These are phyloP conservation scores for Mesembrinibis cayennensis DNA, from an alignment of 2,113 vertebrate genomes.

Conservation along the genomic window DNA sequence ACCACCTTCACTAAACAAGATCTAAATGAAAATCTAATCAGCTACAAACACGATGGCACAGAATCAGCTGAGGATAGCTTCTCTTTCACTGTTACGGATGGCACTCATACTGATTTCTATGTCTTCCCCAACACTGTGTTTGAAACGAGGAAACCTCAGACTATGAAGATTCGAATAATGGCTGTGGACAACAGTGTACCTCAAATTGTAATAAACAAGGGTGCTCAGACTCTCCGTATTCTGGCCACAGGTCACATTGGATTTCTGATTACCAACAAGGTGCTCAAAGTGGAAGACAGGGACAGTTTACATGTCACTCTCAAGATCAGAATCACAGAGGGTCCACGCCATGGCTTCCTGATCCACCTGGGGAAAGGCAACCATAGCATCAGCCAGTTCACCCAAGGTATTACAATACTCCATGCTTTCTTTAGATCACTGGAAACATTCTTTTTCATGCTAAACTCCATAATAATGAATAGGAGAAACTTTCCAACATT, in stretches of 20 bases:
- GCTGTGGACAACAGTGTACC: conserved; percentile 87
- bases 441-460: not conserved
- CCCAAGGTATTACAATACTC: conserved; percentile 84
- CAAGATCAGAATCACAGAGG: conserved; percentile 81
- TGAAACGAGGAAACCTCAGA: conserved; percentile 87
- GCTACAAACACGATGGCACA: conserved; percentile 90
- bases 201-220: conserved; percentile 88
- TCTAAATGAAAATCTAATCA: conserved; percentile 93
- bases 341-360: conserved; percentile 85
- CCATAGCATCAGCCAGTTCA: conserved; percentile 86
- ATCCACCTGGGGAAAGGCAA: conserved; percentile 90
- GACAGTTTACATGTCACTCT: conserved; percentile 82
- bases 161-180: conserved; percentile 86
- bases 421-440: not conserved
- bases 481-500: not conserved
- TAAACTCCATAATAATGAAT: not conserved
- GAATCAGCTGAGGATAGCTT: conserved; percentile 89
- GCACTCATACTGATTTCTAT: conserved; percentile 92
- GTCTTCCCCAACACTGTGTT: conserved; percentile 91
- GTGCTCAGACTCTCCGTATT: conserved; percentile 81
- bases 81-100: conserved; percentile 93
- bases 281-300: conserved; percentile 87
- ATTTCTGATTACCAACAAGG: conserved; percentile 89
- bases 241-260: conserved; percentile 85
- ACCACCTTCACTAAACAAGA: conserved; percentile 91